Percentiles rank a stretch among this genome's conserved stretches.
Conservation (phyloP, 2,888 invertebrate species). For the Athrips mouffetella region DNA sequence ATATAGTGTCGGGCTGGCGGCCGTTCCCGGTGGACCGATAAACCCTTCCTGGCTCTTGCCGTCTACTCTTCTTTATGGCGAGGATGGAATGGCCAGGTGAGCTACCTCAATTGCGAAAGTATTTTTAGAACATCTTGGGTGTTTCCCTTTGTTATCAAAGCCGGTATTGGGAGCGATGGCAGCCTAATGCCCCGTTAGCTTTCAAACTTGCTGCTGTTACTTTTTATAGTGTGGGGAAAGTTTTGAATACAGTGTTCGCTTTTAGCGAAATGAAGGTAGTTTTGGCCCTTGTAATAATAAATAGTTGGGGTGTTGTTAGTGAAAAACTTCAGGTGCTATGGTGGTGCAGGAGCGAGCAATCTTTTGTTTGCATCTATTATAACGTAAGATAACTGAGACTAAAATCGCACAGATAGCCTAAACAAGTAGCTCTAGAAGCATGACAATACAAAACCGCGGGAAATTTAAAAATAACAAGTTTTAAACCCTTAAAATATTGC, state of each 20-base stretch:
- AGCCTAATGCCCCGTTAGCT: slow-evolving; percentile 53
- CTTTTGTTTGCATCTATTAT: too few relatives aligned
- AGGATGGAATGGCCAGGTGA: slow-evolving; percentile 76
- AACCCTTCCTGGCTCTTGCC: slow-evolving; percentile 74
- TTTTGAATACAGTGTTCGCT: slow-evolving; percentile 15
- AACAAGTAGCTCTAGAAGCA: too few relatives aligned
- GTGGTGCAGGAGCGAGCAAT: too few relatives aligned
- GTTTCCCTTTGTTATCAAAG: slow-evolving; percentile 76
- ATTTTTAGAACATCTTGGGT: slow-evolving; percentile 76
- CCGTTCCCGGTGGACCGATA: slow-evolving; percentile 74
- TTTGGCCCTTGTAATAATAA: neutral
- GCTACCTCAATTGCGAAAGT: slow-evolving; percentile 75
- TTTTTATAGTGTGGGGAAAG: slow-evolving; percentile 38
- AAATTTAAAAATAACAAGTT: too few relatives aligned
- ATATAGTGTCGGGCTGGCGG: slow-evolving; percentile 74
- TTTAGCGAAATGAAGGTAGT: slow-evolving; percentile 1
- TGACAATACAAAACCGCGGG: too few relatives aligned
- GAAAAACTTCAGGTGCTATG: too few relatives aligned
- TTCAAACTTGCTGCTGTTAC: slow-evolving; percentile 39
- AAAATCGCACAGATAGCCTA: too few relatives aligned
- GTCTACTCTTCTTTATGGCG: slow-evolving; percentile 77
- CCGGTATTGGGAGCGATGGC: slow-evolving; percentile 57
- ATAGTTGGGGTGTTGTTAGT: neutral
- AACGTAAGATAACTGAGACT: too few relatives aligned
- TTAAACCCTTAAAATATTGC: too few relatives aligned